Conservation (phyloP, 2,113 vertebrate genomes). For the Periophthalmodon schlosseri region DNA sequence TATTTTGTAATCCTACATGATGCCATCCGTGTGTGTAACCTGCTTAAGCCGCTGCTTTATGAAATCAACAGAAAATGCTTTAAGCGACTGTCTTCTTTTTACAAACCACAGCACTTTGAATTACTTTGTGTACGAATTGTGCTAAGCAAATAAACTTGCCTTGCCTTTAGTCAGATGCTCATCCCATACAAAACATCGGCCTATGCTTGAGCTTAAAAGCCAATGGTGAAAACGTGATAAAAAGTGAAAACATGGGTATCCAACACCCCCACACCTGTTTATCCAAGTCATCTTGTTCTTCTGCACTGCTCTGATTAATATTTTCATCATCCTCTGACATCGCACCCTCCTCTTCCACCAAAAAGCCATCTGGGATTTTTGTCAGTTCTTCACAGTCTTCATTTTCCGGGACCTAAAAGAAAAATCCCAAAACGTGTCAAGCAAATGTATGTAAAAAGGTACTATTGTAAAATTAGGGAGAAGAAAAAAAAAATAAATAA, state of each 20-base stretch:
- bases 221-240: too few relatives aligned
- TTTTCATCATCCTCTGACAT: slow-evolving; percentile 64
- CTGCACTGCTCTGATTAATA: slow-evolving; percentile 52
- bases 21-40: too few relatives aligned
- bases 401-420: slow-evolving; percentile 60
- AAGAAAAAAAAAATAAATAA: slow-evolving; percentile 4
- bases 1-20: too few relatives aligned
- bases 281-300: slow-evolving; percentile 41
- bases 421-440: not conserved
- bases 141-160: too few relatives aligned
- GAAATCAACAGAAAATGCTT: too few relatives aligned
- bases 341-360: slow-evolving; percentile 77
- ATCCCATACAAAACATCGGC: too few relatives aligned
- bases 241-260: not conserved
- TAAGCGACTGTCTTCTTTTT: too few relatives aligned
- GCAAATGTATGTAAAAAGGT: not conserved
- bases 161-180: too few relatives aligned
- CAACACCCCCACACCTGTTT: slow-evolving; percentile 46
- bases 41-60: too few relatives aligned
- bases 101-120: too few relatives aligned
- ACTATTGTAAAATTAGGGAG: not conserved
- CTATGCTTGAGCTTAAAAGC: too few relatives aligned
- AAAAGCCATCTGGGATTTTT: slow-evolving; percentile 85
- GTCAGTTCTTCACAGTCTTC: slow-evolving; percentile 80
- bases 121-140: too few relatives aligned